Evolutionary conservation across 2,797 vertebrate species (phyloP).

Genomic region (Urocyon cinereoargenteus): DNA sequence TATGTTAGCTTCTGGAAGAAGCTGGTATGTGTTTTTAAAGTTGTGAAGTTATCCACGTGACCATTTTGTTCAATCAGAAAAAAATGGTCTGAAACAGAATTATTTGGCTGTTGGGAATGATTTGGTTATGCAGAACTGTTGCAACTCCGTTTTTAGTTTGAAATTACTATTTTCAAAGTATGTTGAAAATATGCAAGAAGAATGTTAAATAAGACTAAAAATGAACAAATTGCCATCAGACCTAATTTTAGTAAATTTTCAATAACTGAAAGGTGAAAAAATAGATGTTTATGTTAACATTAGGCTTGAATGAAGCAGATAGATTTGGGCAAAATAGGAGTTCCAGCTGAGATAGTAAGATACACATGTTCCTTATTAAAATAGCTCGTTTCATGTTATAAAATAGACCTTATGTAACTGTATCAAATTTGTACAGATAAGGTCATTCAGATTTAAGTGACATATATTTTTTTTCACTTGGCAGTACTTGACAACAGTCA

Average conservation of each 20-base stretch:
- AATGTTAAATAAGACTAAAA: constrained; percentile 34
- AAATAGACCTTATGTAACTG: neutral
- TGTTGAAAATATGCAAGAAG: constrained; percentile 7
- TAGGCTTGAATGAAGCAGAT: neutral
- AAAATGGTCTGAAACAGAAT: constrained; percentile 9
- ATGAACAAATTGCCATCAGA: neutral
- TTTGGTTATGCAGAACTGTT: constrained; percentile 21
- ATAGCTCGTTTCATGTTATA: neutral
- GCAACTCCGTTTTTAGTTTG: constrained; percentile 11
- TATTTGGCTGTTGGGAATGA: neutral
- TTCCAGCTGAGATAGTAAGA: constrained; percentile 2
- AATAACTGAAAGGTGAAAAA: neutral
- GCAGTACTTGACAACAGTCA: constrained; percentile 99
- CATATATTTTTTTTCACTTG: constrained; percentile 68
- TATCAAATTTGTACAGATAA: neutral
- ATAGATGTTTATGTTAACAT: neutral
- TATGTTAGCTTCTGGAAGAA: constrained; percentile 41
- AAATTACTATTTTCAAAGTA: constrained; percentile 16
- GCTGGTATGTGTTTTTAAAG: neutral
- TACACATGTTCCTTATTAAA: neutral
- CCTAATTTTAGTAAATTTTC: neutral
- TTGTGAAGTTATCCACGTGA: neutral
- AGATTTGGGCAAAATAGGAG: neutral
- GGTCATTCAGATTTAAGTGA: constrained; percentile 33
- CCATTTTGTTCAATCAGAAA: neutral